Conservation (phyloP, 2,797 vertebrate genomes). For the Crocodylus rhombifer region DNA sequence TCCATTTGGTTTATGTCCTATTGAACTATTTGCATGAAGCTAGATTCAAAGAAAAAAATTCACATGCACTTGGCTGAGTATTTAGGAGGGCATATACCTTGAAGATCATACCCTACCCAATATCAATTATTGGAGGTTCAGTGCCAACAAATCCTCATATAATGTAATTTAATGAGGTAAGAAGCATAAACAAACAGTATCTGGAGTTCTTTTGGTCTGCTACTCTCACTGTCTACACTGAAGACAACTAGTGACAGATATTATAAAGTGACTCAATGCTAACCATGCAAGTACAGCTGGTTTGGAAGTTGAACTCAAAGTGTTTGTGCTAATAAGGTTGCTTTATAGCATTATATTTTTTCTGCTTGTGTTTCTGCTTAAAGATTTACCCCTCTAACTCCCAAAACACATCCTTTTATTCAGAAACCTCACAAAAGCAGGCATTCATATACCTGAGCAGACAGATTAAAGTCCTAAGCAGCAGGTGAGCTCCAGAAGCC, state of each 20-base stretch:
- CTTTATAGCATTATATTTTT: not conserved
- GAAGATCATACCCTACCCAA: not conserved
- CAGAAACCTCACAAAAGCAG: not conserved
- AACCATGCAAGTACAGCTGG: not conserved
- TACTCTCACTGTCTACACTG: not conserved
- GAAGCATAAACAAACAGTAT: not conserved
- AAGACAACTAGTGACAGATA: accelerated
- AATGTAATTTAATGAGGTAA: not conserved
- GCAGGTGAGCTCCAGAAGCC: not conserved
- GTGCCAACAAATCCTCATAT: not conserved
- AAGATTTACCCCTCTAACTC: not conserved
- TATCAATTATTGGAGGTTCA: not conserved
- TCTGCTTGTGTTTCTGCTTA: not conserved
- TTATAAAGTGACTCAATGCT: not conserved
- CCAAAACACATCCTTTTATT: not conserved
- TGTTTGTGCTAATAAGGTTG: not conserved
- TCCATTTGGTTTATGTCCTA: not conserved
- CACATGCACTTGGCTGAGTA: not conserved
- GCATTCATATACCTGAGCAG: no score
- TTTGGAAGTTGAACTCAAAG: not conserved
- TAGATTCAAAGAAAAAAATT: not conserved
- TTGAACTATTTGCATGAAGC: not conserved
- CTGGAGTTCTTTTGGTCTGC: not conserved
- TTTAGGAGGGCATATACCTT: not conserved
- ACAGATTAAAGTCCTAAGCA: not conserved